Percentiles rank a stretch among this genome's conserved stretches.
Conservation (phyloP, 1,140 invertebrate species). For the Cryptotermes secundus region DNA sequence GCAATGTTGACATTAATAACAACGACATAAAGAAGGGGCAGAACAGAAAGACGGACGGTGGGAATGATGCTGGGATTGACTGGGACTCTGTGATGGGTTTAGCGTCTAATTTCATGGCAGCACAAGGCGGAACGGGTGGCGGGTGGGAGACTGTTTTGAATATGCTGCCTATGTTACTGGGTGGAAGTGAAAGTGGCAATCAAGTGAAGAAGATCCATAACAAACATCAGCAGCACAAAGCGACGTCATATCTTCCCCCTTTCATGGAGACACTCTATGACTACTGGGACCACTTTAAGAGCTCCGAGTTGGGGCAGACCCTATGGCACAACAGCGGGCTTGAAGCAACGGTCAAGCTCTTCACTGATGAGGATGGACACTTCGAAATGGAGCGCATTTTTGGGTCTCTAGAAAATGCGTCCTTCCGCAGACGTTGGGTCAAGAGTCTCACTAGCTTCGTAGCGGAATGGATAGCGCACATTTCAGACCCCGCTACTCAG, state of each 20-base stretch:
- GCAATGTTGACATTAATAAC: constrained; percentile 30
- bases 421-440: constrained; percentile 74
- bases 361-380: constrained; percentile 63
- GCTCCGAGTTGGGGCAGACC: constrained; percentile 71
- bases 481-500: constrained; percentile 73
- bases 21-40: neutral
- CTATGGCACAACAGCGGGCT: constrained; percentile 71
- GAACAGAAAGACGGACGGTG: neutral
- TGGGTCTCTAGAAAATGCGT: constrained; percentile 74
- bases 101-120: constrained; percentile 24
- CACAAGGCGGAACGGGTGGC: neutral
- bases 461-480: constrained; percentile 68
- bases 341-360: constrained; percentile 59
- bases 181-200: neutral
- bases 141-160: constrained; percentile 27
- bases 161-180: constrained; percentile 27
- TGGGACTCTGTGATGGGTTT: constrained; percentile 26
- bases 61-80: constrained; percentile 23
- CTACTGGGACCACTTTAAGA: constrained; percentile 75
- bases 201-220: neutral
- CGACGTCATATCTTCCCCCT: constrained; percentile 52
- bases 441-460: constrained; percentile 69
- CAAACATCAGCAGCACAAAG: neutral
- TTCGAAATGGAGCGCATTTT: constrained; percentile 70
- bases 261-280: constrained; percentile 70